Percentiles rank a stretch among this genome's conserved stretches.
These are phyloP conservation scores for Falco columbarius DNA, from an alignment of 2,797 vertebrate species.

Conservation along the genomic window DNA sequence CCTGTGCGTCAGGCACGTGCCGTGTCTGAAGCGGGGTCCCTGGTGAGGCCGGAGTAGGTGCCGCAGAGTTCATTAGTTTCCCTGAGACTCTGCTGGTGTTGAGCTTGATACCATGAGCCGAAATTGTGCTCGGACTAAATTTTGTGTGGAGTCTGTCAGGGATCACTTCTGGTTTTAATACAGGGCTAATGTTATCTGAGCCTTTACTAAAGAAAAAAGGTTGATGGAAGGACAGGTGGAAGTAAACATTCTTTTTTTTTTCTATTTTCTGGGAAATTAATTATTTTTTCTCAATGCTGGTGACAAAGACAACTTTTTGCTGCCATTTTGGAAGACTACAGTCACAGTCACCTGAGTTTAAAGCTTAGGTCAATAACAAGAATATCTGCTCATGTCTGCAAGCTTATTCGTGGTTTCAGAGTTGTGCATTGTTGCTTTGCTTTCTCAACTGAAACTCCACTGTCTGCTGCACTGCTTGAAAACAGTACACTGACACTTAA, in stretches of 20 bases:
- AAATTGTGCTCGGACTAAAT: neutral
- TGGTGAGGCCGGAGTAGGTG: neutral
- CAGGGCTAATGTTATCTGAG: neutral
- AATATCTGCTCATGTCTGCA: neutral
- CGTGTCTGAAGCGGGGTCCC: rapidly evolving
- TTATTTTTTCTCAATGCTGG: neutral
- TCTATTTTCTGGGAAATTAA: neutral
- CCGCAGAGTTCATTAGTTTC: neutral
- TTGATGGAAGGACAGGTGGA: neutral
- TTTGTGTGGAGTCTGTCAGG: neutral
- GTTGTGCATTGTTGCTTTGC: neutral
- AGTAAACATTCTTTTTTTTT: neutral
- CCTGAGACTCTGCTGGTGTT: neutral
- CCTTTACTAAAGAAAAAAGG: neutral
- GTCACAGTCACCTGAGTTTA: neutral
- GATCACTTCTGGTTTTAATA: neutral
- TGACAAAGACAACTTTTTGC: neutral
- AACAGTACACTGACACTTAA: neutral
- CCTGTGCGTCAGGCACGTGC: rapidly evolving
- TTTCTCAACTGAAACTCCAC: neutral
- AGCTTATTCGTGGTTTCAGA: neutral
- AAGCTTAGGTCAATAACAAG: neutral
- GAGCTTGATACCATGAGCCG: neutral
- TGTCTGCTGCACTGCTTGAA: neutral
- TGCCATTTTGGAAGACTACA: too few relatives aligned